A percentile compares a stretch with the other conserved stretches of the same genome.
Evolutionary conservation across 2,113 vertebrate species (phyloP).

Genomic region (Ariopsis seemanni): DNA sequence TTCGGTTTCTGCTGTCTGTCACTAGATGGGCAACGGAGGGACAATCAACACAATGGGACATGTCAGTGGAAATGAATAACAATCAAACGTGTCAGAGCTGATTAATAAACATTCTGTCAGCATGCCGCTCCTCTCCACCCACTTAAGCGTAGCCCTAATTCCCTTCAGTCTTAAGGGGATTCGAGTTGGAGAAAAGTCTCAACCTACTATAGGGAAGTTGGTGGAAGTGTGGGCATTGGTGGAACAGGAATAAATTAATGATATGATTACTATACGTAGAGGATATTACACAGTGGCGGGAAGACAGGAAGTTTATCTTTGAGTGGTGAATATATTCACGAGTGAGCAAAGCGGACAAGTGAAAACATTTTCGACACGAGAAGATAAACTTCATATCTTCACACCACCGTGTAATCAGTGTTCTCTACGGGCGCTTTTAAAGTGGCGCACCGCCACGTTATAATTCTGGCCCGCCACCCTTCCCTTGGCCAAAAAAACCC

Average conservation of each 20-base stretch:
- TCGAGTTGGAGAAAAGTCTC: not conserved
- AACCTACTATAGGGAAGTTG: not conserved
- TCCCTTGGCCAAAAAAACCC: too few relatives aligned
- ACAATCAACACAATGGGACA: constrained; percentile 52
- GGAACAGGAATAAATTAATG: constrained; percentile 1
- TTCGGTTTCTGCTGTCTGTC: constrained; percentile 43
- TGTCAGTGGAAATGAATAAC: constrained; percentile 53
- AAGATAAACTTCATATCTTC: too few relatives aligned
- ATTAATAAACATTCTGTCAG: constrained; percentile 52
- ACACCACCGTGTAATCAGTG: too few relatives aligned
- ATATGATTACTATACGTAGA: not conserved
- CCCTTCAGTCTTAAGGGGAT: constrained; percentile 19
- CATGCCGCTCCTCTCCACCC: constrained; percentile 39
- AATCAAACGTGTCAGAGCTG: constrained; percentile 50
- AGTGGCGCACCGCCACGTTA: too few relatives aligned
- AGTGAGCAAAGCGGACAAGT: too few relatives aligned
- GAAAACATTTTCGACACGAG: too few relatives aligned
- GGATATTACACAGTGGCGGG: too few relatives aligned
- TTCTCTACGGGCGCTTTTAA: too few relatives aligned
- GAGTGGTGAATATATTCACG: too few relatives aligned
- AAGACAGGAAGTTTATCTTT: too few relatives aligned
- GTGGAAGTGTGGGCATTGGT: not conserved
- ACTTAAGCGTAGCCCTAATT: constrained; percentile 43
- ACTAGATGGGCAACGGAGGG: constrained; percentile 33
- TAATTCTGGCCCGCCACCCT: too few relatives aligned